These are phyloP conservation scores for Mercenaria mercenaria DNA, from an alignment of 1,140 invertebrate genomes.

Conservation along the genomic window DNA sequence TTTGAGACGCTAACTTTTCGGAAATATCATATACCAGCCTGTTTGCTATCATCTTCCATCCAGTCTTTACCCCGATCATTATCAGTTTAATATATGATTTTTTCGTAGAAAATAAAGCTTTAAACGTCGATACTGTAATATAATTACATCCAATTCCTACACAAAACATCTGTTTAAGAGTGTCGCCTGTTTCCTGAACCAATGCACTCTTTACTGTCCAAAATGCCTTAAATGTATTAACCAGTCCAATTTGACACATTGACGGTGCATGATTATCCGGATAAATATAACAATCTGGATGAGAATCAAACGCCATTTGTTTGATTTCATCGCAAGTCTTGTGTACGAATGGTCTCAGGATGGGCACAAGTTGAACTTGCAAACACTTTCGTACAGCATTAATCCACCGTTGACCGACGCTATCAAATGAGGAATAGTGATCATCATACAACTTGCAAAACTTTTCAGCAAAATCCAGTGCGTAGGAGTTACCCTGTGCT, in stretches of 20 bases:
- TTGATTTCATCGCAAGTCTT: constrained; percentile 13
- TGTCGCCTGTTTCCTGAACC: background rate
- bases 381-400: constrained; percentile 39
- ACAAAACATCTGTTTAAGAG: background rate
- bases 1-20: background rate
- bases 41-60: too few relatives aligned
- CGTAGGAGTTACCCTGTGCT: background rate
- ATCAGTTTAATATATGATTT: too few relatives aligned
- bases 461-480: constrained; percentile 27
- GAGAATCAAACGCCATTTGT: constrained; percentile 17
- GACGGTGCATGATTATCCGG: background rate
- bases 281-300: background rate
- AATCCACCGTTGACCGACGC: background rate
- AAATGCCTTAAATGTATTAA: background rate
- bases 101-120: background rate
- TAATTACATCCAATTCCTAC: background rate
- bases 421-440: background rate
- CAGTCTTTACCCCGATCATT: too few relatives aligned
- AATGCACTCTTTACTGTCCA: constrained; percentile 6
- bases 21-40: background rate
- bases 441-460: constrained; percentile 49
- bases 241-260: background rate
- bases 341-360: background rate
- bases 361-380: constrained; percentile 19
- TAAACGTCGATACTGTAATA: background rate